Base-by-base conservation (phyloP, 2,888 invertebrate species). In the Trichopria drosophilae region DNA sequence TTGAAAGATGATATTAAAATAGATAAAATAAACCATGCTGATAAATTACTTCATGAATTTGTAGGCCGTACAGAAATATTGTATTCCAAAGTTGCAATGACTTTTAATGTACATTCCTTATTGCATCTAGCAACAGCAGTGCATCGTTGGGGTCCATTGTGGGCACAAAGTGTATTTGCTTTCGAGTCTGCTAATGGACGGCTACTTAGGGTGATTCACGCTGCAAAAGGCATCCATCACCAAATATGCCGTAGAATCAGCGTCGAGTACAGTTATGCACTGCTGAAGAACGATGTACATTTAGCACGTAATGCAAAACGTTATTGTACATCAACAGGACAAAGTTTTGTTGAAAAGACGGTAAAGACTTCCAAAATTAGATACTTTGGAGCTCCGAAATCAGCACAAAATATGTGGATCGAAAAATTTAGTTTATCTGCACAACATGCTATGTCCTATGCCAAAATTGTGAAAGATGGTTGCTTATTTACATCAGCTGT, bases 211-310 rank as follows among this genome's bases (percentile, higher is more conserved):
- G 47, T 37, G 23, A 32, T 53, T 15, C 44, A 55, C 10, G 35
- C 45, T 28, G 54, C 53, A 3, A 53, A 53, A 35, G 51, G 55
- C 6, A 39, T 48, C n/a, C n/a, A n/a, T n/a, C n/a, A n/a, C n/a
- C n/a, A n/a, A n/a, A n/a, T n/a, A n/a, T n/a, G n/a, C n/a, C 10
- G 12, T 15, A 6, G 26, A n/a, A n/a, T n/a, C n/a, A n/a, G n/a
- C n/a, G n/a, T n/a, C n/a, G n/a, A n/a, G n/a, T n/a, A n/a, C n/a
- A n/a, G n/a, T n/a, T n/a, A n/a, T n/a, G n/a, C n/a, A n/a, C n/a
- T n/a, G n/a, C n/a, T n/a, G n/a, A n/a, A n/a, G n/a, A n/a, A n/a
- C n/a, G n/a, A n/a, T n/a, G n/a, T n/a, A n/a, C 29, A 28, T 28
- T 28, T n/a, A 12, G n/a, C 29, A 28, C 13, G 4, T 13, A 28